These are phyloP conservation scores for Lordiphosa fenestrarum DNA, from an alignment of 2,888 invertebrate genomes.

Conservation along the genomic window DNA sequence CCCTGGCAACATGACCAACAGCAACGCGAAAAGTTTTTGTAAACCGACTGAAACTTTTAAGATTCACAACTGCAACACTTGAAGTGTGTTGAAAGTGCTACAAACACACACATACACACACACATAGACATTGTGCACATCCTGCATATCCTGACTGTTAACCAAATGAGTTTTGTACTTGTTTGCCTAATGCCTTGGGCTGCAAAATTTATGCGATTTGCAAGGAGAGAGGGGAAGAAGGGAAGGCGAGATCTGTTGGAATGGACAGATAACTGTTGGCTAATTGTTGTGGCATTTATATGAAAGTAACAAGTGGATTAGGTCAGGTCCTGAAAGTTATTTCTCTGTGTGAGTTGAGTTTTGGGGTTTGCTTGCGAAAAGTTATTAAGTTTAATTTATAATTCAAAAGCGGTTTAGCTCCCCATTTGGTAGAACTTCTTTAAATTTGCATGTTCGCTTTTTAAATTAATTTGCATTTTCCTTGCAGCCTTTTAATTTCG, in stretches of 20 bases:
- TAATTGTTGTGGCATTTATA: constrained; percentile 58
- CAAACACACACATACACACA: constrained; percentile 10
- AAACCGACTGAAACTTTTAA: constrained; percentile 58
- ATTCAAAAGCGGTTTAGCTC: too few relatives aligned
- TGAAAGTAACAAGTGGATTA: constrained; percentile 5
- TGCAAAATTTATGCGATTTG: constrained; percentile 49
- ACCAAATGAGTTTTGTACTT: constrained; percentile 69
- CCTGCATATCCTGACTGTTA: constrained; percentile 58
- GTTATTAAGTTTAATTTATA: constrained; percentile 6
- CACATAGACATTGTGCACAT: constrained; percentile 43
- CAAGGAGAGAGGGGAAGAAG: not conserved
- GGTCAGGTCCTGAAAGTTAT: too few relatives aligned
- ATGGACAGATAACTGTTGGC: constrained; percentile 74
- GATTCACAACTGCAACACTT: constrained; percentile 71
- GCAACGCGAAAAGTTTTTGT: constrained; percentile 52
- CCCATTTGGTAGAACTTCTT: constrained; percentile 9
- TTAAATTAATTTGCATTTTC: constrained; percentile 4
- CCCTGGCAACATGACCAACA: constrained; percentile 50
- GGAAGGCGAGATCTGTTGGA: constrained; percentile 48
- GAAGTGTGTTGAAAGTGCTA: constrained; percentile 57
- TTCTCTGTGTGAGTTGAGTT: too few relatives aligned
- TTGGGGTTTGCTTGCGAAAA: too few relatives aligned
- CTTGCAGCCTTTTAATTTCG: not conserved
- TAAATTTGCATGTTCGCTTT: constrained; percentile 11
- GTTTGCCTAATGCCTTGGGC: constrained; percentile 66